Conservation (phyloP, 2,888 invertebrate species). For the Sphaerophoria rueppellii region DNA sequence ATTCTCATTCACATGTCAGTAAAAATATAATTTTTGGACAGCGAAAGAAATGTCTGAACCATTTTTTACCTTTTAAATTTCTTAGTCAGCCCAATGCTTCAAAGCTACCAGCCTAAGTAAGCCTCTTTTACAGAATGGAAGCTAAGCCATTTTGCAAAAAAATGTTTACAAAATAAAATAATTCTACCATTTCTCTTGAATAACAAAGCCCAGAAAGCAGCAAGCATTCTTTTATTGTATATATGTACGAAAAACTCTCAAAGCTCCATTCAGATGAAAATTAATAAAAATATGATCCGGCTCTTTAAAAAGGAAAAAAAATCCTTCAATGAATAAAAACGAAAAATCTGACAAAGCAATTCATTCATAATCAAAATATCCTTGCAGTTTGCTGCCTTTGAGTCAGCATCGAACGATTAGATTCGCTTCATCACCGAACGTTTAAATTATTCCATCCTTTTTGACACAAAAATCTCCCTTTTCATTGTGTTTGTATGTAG, state of each 20-base stretch:
- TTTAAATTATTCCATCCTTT: constrained; percentile 48
- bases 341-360: constrained; percentile 62
- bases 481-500: background rate
- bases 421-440: constrained; percentile 61
- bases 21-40: no score
- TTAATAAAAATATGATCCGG: constrained; percentile 54
- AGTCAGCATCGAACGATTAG: constrained; percentile 52
- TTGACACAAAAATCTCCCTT: constrained; percentile 32
- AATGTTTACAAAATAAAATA: background rate
- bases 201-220: background rate
- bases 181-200: background rate
- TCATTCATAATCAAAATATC: constrained; percentile 50
- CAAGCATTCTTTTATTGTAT: background rate
- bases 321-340: constrained; percentile 12
- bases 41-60: no score
- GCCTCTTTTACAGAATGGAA: no score
- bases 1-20: no score
- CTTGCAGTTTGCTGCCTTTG: constrained; percentile 60
- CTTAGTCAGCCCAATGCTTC: no score
- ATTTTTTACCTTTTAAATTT: no score
- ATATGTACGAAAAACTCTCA: background rate
- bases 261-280: constrained; percentile 19
- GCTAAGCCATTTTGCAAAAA: background rate
- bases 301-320: constrained; percentile 9
- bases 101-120: no score